Percentiles rank a stretch among this genome's conserved stretches.
Conservation (phyloP, 1,140 invertebrate species). For the Penaeus chinensis region DNA sequence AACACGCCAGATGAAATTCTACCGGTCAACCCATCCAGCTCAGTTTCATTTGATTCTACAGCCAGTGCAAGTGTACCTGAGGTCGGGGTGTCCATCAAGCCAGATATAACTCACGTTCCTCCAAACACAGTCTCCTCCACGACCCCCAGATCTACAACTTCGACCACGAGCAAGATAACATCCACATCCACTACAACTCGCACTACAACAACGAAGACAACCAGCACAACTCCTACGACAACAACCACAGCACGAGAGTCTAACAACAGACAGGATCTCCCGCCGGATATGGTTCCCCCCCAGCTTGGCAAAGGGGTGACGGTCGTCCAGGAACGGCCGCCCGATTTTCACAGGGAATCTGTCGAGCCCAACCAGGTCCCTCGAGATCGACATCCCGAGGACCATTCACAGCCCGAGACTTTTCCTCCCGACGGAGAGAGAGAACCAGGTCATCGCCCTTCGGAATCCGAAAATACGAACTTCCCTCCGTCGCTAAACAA, state of each 20-base stretch:
- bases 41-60: not conserved
- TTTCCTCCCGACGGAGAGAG: too few relatives aligned
- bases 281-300: slow-evolving; percentile 15
- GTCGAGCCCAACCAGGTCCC: not conserved
- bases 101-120: too few relatives aligned
- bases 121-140: too few relatives aligned
- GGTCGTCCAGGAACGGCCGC: slow-evolving; percentile 19
- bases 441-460: too few relatives aligned
- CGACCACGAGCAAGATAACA: too few relatives aligned
- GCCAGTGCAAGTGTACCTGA: not conserved
- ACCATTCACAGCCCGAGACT: not conserved
- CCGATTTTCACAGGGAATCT: not conserved
- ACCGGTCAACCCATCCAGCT: not conserved
- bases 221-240: not conserved
- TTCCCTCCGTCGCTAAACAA: too few relatives aligned
- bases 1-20: not conserved
- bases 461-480: too few relatives aligned
- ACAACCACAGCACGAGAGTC: not conserved
- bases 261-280: not conserved
- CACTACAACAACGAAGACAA: too few relatives aligned
- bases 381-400: not conserved
- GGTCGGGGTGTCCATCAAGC: too few relatives aligned
- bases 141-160: too few relatives aligned
- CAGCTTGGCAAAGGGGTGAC: slow-evolving; percentile 48
- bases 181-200: too few relatives aligned